Conservation (phyloP, 2,113 vertebrate genomes). For the Pollimyrus isidori region DNA sequence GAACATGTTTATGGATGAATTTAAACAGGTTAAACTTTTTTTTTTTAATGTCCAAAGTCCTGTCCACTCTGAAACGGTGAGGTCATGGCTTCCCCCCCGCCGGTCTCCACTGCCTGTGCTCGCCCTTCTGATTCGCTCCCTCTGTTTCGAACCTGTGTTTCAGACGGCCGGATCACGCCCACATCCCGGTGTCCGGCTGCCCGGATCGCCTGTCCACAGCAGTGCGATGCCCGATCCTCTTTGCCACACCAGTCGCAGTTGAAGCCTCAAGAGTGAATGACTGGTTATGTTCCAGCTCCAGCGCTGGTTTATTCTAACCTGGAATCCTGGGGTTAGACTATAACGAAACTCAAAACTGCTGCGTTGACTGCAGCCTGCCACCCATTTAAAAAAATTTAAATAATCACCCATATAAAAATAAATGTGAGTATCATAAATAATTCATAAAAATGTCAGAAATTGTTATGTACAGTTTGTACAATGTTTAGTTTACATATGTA, state of each 20-base stretch:
- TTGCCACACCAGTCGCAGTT: not conserved
- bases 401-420: slow-evolving; percentile 53
- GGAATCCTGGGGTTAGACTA: not conserved
- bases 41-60: not conserved
- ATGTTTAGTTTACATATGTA: slow-evolving; percentile 49
- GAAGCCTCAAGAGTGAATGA: not conserved
- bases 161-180: not conserved
- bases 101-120: not conserved
- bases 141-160: not conserved
- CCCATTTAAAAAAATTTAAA: slow-evolving; percentile 31
- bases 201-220: not conserved
- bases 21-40: not conserved
- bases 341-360: not conserved
- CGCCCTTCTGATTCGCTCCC: not conserved
- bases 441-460: slow-evolving; percentile 19
- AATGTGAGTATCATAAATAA: slow-evolving; percentile 60
- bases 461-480: slow-evolving; percentile 60
- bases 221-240: not conserved
- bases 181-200: not conserved
- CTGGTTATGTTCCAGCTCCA: not conserved
- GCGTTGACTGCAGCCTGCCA: not conserved
- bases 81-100: not conserved
- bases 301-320: not conserved
- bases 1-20: not conserved
- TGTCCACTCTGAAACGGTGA: not conserved